A percentile compares a stretch with the other conserved stretches of the same genome.
Evolutionary conservation across 2,888 invertebrate species (phyloP).

Genomic region (Steinernema hermaphroditum): DNA sequence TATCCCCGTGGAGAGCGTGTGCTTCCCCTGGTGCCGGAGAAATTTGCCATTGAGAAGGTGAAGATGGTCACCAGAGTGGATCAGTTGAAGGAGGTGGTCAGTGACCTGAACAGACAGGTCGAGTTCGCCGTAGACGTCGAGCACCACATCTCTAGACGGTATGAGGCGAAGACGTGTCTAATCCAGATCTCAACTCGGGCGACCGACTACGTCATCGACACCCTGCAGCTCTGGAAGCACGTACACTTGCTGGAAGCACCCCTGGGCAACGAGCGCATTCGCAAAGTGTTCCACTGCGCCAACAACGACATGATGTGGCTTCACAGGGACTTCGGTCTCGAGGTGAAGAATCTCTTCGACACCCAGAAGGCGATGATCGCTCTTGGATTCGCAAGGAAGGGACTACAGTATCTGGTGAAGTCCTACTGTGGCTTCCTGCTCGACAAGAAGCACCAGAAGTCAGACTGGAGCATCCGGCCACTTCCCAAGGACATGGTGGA

Average conservation of each 20-base stretch:
- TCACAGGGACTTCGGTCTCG: constrained; percentile 88
- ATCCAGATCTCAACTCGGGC: constrained; percentile 83
- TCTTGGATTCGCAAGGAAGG: neutral
- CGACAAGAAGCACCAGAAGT: neutral
- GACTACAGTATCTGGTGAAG: neutral
- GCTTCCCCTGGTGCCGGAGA: neutral
- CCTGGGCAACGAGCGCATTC: constrained; percentile 82
- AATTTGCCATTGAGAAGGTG: constrained; percentile 74
- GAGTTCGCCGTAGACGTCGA: constrained; percentile 84
- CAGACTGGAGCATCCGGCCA: neutral
- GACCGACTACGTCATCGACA: constrained; percentile 84
- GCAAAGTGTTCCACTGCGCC: constrained; percentile 76
- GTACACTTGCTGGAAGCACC: constrained; percentile 80
- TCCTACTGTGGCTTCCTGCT: neutral
- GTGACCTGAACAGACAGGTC: constrained; percentile 73
- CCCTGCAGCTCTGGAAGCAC: constrained; percentile 79
- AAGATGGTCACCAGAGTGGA: constrained; percentile 74
- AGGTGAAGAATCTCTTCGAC: constrained; percentile 93
- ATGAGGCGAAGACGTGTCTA: constrained; percentile 88
- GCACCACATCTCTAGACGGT: constrained; percentile 87
- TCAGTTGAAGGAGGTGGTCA: constrained; percentile 74
- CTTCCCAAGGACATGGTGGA: constrained; percentile 70
- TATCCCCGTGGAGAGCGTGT: neutral
- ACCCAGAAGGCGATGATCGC: constrained; percentile 69
- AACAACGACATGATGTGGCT: constrained; percentile 86